Conservation (phyloP, 1,140 invertebrate genomes). For the Bombus haemorrhoidalis region DNA sequence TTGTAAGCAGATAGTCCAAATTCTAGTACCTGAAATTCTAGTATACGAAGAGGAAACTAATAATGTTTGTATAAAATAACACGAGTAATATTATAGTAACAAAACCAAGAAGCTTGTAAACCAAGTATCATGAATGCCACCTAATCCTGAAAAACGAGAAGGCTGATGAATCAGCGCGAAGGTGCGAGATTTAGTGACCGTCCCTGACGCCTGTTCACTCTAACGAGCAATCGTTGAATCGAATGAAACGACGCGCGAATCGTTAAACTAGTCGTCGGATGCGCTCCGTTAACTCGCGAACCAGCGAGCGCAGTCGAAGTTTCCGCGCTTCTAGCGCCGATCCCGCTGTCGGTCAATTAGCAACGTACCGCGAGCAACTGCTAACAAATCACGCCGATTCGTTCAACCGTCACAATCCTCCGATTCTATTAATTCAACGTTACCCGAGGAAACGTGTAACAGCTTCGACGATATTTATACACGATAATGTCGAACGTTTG, state of each 20-base stretch:
- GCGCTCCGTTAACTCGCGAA: constrained; percentile 64
- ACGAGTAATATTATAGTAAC: too few relatives aligned
- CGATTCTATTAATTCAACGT: constrained; percentile 51
- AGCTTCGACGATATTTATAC: background rate
- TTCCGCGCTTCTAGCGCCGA: constrained; percentile 4
- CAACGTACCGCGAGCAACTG: constrained; percentile 29
- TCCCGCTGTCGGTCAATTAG: constrained; percentile 44
- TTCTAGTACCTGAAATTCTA: background rate
- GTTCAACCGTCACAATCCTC: constrained; percentile 5
- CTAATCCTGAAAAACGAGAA: background rate
- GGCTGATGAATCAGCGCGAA: constrained; percentile 37
- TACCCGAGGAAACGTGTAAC: background rate
- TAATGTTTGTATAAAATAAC: too few relatives aligned
- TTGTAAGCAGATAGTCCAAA: background rate
- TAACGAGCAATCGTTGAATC: constrained; percentile 80
- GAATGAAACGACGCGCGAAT: constrained; percentile 77
- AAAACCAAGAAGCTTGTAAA: too few relatives aligned
- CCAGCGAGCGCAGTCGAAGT: constrained; percentile 7
- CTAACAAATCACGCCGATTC: constrained; percentile 49
- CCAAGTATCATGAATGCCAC: background rate
- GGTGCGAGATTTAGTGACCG: constrained; percentile 70
- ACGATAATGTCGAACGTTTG: background rate
- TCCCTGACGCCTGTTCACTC: constrained; percentile 50
- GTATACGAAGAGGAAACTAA: too few relatives aligned
- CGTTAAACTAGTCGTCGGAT: constrained; percentile 67